Percentiles rank a stretch among this genome's conserved stretches.
These are phyloP conservation scores for Falco peregrinus DNA, from an alignment of 2,797 vertebrate species.

Conservation along the genomic window DNA sequence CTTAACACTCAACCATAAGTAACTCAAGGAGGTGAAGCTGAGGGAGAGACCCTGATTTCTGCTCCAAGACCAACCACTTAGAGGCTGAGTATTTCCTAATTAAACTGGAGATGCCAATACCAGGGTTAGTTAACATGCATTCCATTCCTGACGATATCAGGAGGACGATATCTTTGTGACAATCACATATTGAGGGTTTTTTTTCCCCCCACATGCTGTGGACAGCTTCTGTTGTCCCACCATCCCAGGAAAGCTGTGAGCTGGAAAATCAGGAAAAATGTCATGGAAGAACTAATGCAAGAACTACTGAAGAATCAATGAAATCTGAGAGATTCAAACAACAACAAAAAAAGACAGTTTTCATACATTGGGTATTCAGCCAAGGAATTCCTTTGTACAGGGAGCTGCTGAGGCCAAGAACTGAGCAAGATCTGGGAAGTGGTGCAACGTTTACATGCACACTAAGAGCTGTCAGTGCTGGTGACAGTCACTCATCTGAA, in stretches of 20 bases:
- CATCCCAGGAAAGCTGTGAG: background rate
- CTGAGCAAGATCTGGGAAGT: background rate
- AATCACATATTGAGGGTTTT: rapidly evolving
- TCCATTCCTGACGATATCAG: background rate
- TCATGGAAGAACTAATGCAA: background rate
- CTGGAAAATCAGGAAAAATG: background rate
- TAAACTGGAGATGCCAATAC: background rate
- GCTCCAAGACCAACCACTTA: rapidly evolving
- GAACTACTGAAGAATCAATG: background rate
- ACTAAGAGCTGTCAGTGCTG: background rate
- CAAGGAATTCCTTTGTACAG: background rate
- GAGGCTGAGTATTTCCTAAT: background rate
- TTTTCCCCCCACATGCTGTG: background rate
- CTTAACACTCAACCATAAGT: background rate
- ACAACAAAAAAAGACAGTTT: background rate
- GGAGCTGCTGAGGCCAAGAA: background rate
- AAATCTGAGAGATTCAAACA: background rate
- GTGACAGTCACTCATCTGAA: background rate
- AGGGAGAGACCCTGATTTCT: background rate
- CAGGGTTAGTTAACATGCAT: background rate
- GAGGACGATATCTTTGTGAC: background rate
- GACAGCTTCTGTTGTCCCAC: background rate
- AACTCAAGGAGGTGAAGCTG: background rate
- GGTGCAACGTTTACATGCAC: background rate
- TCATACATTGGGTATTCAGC: background rate